Conservation (phyloP, 2,797 vertebrate species). For the Syngnathus acus region DNA sequence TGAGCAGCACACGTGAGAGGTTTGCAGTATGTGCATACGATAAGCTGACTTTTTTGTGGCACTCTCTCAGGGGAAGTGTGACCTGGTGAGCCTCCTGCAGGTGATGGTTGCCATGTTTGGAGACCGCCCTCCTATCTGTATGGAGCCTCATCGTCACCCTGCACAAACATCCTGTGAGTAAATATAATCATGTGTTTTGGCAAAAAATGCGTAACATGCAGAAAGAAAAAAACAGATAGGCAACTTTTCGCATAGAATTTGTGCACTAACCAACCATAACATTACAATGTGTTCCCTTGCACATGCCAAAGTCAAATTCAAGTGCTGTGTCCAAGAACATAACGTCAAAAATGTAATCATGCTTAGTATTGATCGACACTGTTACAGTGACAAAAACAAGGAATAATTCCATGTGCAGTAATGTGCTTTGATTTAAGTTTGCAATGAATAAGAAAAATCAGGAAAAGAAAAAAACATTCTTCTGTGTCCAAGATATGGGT, state of each 20-base stretch:
- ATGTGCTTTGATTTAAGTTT: neutral
- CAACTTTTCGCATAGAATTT: too few species aligned
- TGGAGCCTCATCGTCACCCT: constrained; percentile 55
- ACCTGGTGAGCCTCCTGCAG: constrained; percentile 82
- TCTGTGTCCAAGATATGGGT: constrained; percentile 11
- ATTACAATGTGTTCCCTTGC: too few species aligned
- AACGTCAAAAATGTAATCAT: too few species aligned
- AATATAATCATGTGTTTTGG: neutral
- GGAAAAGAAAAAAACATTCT: neutral
- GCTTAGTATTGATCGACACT: too few species aligned
- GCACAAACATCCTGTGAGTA: constrained; percentile 79
- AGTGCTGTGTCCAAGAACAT: too few species aligned
- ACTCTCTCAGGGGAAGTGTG: constrained; percentile 72
- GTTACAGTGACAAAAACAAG: neutral
- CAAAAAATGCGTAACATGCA: neutral
- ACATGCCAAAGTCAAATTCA: too few species aligned
- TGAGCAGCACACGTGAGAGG: constrained; percentile 13
- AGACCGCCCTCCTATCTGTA: constrained; percentile 80
- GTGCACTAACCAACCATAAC: too few species aligned
- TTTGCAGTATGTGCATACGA: neutral
- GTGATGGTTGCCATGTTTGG: constrained; percentile 83
- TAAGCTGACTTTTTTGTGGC: constrained; percentile 2
- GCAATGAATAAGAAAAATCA: neutral
- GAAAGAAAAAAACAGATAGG: neutral
- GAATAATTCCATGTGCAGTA: neutral